phyloP scores from a whole-genome alignment of 2,113 vertebrate genomes.

The Misgurnus anguillicaudatus region DNA sequence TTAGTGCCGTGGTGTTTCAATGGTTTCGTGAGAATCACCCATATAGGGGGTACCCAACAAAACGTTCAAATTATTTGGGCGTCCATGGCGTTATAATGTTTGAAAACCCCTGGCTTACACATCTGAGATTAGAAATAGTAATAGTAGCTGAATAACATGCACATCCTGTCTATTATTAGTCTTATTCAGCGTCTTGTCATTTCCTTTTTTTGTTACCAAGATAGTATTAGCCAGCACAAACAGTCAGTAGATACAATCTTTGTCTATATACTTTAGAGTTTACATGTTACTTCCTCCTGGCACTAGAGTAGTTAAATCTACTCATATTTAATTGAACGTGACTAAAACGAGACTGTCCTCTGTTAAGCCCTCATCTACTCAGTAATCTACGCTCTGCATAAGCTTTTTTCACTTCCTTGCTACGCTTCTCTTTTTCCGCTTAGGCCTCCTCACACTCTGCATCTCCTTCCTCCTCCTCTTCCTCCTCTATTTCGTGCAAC shows the following conservation, averaged over 20 bases:
- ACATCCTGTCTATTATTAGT: background rate
- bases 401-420: slow-evolving; percentile 20
- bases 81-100: too few relatives aligned
- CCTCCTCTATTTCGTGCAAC: slow-evolving; percentile 73
- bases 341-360: background rate
- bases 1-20: too few relatives aligned
- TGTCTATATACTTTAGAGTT: too few relatives aligned
- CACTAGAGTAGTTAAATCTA: background rate
- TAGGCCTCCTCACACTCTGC: slow-evolving; percentile 80
- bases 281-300: too few relatives aligned
- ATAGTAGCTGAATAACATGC: background rate
- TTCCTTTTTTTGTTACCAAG: slow-evolving; percentile 8
- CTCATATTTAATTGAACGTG: background rate
- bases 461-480: slow-evolving; percentile 85
- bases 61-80: too few relatives aligned
- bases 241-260: background rate
- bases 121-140: background rate
- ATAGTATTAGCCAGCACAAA: background rate
- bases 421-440: slow-evolving; percentile 49
- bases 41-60: too few relatives aligned
- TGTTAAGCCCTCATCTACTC: background rate
- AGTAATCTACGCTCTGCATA: slow-evolving; percentile 13
- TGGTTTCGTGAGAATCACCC: too few relatives aligned
- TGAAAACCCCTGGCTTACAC: background rate
- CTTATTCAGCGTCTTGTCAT: background rate